phyloP scores from a whole-genome alignment of 1,140 invertebrate species.

The Leptonema lineaticorne region DNA sequence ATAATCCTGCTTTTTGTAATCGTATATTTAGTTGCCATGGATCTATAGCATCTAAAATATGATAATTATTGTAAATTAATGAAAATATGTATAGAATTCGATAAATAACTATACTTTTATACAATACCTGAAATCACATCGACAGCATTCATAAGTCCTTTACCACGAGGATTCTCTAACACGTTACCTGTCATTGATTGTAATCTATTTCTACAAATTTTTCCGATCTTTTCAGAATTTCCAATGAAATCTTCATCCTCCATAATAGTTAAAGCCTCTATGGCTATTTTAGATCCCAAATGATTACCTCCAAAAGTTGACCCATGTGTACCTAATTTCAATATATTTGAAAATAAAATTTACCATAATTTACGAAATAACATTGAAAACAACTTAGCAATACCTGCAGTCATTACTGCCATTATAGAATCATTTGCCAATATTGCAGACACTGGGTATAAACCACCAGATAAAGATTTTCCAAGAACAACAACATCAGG shows the following conservation, averaged over 20 bases:
- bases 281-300: constrained; percentile 77
- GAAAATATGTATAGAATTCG: background rate
- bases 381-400: background rate
- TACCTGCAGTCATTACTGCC: constrained; percentile 39
- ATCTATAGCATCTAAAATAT: constrained; percentile 60
- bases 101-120: background rate
- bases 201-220: constrained; percentile 71
- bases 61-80: no score
- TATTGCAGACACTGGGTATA: constrained; percentile 87
- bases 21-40: constrained; percentile 90
- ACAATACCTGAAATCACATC: constrained; percentile 72
- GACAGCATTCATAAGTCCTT: constrained; percentile 89
- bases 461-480: constrained; percentile 91
- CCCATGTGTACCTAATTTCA: constrained; percentile 77
- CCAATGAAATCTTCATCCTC: constrained; percentile 84
- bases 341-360: background rate
- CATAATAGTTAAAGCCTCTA: constrained; percentile 66
- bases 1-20: constrained; percentile 83
- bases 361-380: background rate
- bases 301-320: constrained; percentile 97
- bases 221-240: constrained; percentile 80
- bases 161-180: constrained; percentile 77
- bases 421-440: constrained; percentile 67
- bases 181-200: constrained; percentile 65
- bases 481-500: constrained; percentile 91